phyloP scores from a whole-genome alignment of 2,113 vertebrate genomes.

The Sisor rabdophorus region DNA sequence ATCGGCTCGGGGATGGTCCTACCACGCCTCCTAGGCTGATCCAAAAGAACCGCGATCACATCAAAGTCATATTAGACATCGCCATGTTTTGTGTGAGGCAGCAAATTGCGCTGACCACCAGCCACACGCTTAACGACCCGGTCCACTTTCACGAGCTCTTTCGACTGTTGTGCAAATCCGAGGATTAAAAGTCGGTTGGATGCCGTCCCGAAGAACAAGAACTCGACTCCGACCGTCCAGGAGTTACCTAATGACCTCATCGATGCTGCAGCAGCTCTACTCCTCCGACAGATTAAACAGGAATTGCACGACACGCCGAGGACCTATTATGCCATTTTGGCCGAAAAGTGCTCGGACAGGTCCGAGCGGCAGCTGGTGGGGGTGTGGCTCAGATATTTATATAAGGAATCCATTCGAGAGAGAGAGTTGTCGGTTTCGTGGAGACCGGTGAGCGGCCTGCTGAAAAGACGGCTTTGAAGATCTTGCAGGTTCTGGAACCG shows the following conservation, averaged over 20 bases:
- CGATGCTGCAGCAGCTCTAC: slow-evolving; percentile 23
- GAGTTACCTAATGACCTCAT: slow-evolving; percentile 40
- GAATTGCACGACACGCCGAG: slow-evolving; percentile 14
- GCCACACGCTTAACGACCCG: slow-evolving; percentile 17
- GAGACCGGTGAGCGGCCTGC: neutral
- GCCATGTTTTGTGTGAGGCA: slow-evolving; percentile 33
- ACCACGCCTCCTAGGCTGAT: neutral
- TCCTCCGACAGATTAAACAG: slow-evolving; percentile 36
- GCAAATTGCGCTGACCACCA: neutral
- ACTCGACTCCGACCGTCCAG: neutral
- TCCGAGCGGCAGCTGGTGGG: neutral
- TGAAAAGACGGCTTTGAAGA: slow-evolving; percentile 5
- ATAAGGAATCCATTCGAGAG: slow-evolving; percentile 5
- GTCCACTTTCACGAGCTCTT: slow-evolving; percentile 29
- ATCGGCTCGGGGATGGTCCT: neutral
- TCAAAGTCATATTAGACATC: slow-evolving; percentile 36
- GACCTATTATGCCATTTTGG: slow-evolving; percentile 18
- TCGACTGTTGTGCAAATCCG: slow-evolving; percentile 26
- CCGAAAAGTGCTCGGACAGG: slow-evolving; percentile 3
- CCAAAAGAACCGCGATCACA: slow-evolving; percentile 27
- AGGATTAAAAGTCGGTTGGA: slow-evolving; percentile 30
- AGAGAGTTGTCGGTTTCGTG: slow-evolving; percentile 27
- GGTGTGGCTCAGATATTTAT: slow-evolving; percentile 20
- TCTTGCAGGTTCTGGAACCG: slow-evolving; percentile 15
- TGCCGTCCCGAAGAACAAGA: slow-evolving; percentile 30